Conservation (phyloP, 2,888 invertebrate species). For the Xanthia icteritia region DNA sequence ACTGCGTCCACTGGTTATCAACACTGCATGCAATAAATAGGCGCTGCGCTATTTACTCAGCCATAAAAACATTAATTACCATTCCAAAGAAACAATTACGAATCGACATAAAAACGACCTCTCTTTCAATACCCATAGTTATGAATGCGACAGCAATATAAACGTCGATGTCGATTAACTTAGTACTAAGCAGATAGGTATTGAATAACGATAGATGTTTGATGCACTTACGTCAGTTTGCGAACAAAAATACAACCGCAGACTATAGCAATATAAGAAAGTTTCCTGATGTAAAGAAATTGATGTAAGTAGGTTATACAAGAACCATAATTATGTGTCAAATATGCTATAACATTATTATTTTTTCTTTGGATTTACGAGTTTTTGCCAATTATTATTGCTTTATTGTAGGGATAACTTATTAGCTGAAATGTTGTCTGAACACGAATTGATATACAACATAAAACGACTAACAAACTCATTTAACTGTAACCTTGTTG, state of each 20-base stretch:
- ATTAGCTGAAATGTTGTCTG: too few relatives aligned
- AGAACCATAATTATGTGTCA: slow-evolving; percentile 28
- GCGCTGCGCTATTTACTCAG: slow-evolving; percentile 46
- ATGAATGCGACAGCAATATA: slow-evolving; percentile 35
- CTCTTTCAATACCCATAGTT: slow-evolving; percentile 31
- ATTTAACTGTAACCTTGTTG: too few relatives aligned
- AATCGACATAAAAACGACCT: slow-evolving; percentile 31
- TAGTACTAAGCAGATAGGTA: slow-evolving; percentile 27
- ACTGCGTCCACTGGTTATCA: slow-evolving; percentile 61
- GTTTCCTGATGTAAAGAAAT: slow-evolving; percentile 62
- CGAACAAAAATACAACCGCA: slow-evolving; percentile 63
- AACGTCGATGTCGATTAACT: slow-evolving; percentile 23
- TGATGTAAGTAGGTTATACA: slow-evolving; percentile 19
- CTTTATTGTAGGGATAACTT: too few relatives aligned
- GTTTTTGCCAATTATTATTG: background rate
- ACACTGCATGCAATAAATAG: slow-evolving; percentile 60
- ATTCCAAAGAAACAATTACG: slow-evolving; percentile 34
- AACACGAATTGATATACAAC: too few relatives aligned
- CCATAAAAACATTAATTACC: slow-evolving; percentile 40
- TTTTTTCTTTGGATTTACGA: background rate
- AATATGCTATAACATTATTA: background rate
- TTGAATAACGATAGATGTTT: slow-evolving; percentile 63
- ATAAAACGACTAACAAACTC: too few relatives aligned
- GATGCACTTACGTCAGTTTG: slow-evolving; percentile 63
- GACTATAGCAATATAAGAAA: slow-evolving; percentile 45